A percentile compares a stretch with the other conserved stretches of the same genome.
These are phyloP conservation scores for Schlechtendalia chinensis DNA, from an alignment of 1,140 invertebrate species.

Conservation along the genomic window DNA sequence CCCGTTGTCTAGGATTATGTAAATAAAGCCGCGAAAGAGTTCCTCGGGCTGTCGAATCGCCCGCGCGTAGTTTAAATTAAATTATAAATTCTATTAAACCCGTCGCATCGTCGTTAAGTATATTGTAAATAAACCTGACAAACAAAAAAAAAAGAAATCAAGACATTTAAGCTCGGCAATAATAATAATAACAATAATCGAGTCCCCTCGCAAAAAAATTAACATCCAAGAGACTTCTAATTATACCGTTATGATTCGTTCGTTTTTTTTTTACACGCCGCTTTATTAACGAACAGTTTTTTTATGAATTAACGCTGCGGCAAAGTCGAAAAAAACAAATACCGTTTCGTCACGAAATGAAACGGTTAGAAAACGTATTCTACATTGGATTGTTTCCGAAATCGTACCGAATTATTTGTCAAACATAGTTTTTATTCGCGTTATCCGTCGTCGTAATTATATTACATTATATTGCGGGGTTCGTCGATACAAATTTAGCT, in stretches of 20 bases:
- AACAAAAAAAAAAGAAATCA: constrained; percentile 1
- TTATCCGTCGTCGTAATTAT: too few relatives aligned
- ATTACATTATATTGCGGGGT: too few relatives aligned
- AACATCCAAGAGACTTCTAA: not conserved
- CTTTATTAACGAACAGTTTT: not conserved
- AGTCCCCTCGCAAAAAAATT: not conserved
- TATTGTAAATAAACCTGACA: constrained; percentile 10
- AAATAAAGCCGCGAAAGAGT: constrained; percentile 15
- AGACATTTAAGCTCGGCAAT: not conserved
- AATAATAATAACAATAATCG: not conserved
- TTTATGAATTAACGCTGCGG: not conserved
- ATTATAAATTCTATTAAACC: constrained; percentile 32
- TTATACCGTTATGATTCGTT: not conserved
- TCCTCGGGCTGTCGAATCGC: not conserved
- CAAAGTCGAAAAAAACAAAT: not conserved
- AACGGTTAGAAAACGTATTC: not conserved
- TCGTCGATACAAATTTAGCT: too few relatives aligned
- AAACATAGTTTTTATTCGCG: too few relatives aligned
- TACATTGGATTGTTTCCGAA: too few relatives aligned
- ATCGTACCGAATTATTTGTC: too few relatives aligned
- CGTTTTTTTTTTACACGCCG: not conserved
- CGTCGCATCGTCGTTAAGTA: constrained; percentile 6
- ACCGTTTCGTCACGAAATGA: not conserved
- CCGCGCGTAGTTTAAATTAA: constrained; percentile 15
- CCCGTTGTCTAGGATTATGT: constrained; percentile 37